Evolutionary conservation across 2,113 vertebrate species (phyloP), one percentile per base, ranked within the genome.

Genomic region (Potamarius usumacintae): DNA sequence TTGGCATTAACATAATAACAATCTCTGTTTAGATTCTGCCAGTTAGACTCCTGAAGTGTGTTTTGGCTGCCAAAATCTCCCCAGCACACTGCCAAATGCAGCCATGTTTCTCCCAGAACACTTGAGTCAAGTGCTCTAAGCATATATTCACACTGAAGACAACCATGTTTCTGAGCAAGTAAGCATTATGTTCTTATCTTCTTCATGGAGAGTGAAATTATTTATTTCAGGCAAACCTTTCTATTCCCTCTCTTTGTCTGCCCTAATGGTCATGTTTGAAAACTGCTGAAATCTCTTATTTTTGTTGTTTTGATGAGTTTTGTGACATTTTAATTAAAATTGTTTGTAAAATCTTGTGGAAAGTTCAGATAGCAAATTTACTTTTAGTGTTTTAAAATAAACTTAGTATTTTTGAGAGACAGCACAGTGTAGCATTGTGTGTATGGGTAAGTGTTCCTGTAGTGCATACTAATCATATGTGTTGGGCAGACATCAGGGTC

Each of bases 1-100:
- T 57, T 89, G 27, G 83, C 84, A 87, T 89, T 87, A 89, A 76
- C 86, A 88, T 91, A 86, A 92, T 89, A 89, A 80, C 69, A 88
- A 85, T 8, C 34, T 90, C 63, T 92, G 90, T 93, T 94, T 92
- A 89, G 4, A 82, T 58, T n/a, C n/a, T 83, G 86, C 80, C 81
- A 87, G 81, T n/a, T 83, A 83, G 42, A 71, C 48, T 87, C 86
- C 71, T 87, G 48, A 87, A 83, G 4, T 72, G 27, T 62, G 57
- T 27, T 50, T 55, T 62, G 55, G 8, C 42, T 87, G 86, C 86
- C 86, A 87, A 87, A 50, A 72, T 52, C 12, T 82, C 58, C 55
- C 71, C n/a, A 18, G 48, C 3, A 14, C 20, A 15, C 14, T 87
- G 86, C 86, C 86, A 87, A 83, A 74, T 83, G 25, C 27, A 87